These are phyloP conservation scores for Pimpla rufipes DNA, from an alignment of 2,888 invertebrate genomes.

Conservation along the genomic window DNA sequence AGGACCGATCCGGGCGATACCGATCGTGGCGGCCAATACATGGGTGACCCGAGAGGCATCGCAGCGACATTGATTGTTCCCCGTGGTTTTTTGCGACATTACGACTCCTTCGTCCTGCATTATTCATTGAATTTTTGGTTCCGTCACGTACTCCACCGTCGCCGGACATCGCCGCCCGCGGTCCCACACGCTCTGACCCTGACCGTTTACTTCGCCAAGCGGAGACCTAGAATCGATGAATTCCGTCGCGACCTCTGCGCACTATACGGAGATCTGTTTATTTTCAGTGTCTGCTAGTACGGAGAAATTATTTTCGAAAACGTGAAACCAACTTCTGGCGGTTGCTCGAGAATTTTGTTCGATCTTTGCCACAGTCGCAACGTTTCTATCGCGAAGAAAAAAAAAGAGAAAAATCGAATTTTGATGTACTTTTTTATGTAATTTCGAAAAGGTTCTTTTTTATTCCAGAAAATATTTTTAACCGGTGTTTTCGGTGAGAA, in stretches of 20 bases:
- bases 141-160: neutral
- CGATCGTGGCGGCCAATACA: neutral
- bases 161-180: neutral
- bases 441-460: no score
- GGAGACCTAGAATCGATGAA: conserved; percentile 62
- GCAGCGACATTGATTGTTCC: conserved; percentile 10
- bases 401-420: no score
- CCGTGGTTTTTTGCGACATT: conserved; percentile 57
- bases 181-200: neutral
- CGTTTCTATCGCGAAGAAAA: no score
- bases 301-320: neutral
- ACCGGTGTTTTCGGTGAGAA: no score
- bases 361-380: no score
- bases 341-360: no score
- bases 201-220: conserved; percentile 33
- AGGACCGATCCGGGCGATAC: neutral
- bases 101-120: conserved; percentile 26
- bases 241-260: conserved; percentile 66
- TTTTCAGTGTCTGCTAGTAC: neutral
- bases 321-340: no score
- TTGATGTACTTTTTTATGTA: no score
- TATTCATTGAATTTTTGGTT: conserved; percentile 36
- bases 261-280: neutral
- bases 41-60: neutral
- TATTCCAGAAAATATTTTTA: no score